Conservation (phyloP, 2,888 invertebrate species). For the Ditylenchus weischeri region DNA sequence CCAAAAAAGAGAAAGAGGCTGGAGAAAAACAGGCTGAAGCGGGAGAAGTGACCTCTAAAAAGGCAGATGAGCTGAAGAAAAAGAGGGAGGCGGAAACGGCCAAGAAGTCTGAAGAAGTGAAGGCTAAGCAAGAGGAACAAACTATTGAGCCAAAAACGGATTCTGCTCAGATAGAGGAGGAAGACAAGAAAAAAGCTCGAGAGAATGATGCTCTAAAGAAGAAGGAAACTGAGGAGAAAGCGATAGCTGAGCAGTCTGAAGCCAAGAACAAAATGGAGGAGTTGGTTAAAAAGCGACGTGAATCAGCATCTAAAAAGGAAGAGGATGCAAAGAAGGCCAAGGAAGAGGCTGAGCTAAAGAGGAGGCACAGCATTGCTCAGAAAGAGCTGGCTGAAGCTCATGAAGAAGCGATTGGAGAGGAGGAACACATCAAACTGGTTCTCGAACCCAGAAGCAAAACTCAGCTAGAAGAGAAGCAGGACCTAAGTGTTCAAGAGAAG, state of each 20-base stretch:
- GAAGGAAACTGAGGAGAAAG: conserved; percentile 8
- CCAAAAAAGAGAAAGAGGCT: conserved; percentile 15
- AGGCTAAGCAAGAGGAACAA: conserved; percentile 7
- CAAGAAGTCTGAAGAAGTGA: conserved; percentile 15
- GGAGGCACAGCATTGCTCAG: conserved; percentile 16
- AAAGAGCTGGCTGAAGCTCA: neutral
- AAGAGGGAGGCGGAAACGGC: no score
- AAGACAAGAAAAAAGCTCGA: conserved; percentile 13
- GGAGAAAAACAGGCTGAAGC: no score
- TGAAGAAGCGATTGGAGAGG: neutral
- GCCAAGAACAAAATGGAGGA: conserved; percentile 25
- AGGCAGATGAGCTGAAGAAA: no score
- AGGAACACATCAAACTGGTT: neutral
- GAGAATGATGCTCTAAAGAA: conserved; percentile 2
- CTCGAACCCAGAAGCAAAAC: conserved; percentile 8
- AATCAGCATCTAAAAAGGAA: conserved; percentile 12
- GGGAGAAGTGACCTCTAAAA: no score
- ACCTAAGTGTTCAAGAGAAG: conserved; percentile 4
- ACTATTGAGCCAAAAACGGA: conserved; percentile 14
- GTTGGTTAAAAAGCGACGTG: neutral
- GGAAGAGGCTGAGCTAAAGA: conserved; percentile 21
- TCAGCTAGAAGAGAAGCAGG: conserved; percentile 19
- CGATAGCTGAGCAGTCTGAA: conserved; percentile 21
- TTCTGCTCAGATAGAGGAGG: conserved; percentile 18
- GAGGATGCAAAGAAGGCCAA: conserved; percentile 29